Percentiles rank a stretch among this genome's conserved stretches.
phyloP scores from a whole-genome alignment of 2,888 invertebrate species.

The Gortyna flavago region DNA sequence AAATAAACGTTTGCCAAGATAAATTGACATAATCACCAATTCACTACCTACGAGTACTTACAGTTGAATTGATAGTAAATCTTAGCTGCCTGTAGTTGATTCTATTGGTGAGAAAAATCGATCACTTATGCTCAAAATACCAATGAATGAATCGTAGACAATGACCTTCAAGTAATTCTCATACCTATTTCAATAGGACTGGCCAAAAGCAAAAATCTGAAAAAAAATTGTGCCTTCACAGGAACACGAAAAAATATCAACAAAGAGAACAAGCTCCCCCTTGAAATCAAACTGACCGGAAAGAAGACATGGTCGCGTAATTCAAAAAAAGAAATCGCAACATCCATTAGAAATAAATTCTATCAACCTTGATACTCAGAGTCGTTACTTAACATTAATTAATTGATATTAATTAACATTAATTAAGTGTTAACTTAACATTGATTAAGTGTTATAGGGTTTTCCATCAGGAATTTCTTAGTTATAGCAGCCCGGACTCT shows the following conservation, averaged over 20 bases:
- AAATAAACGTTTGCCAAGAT: not conserved
- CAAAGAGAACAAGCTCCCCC: slow-evolving; percentile 3
- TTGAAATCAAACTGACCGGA: slow-evolving; percentile 53
- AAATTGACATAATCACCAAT: not conserved
- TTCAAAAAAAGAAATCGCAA: slow-evolving; percentile 19
- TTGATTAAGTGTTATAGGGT: too few species aligned
- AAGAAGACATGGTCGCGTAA: slow-evolving; percentile 35
- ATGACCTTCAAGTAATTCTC: not conserved
- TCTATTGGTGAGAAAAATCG: not conserved
- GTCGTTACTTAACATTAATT: not conserved
- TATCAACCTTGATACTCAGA: not conserved
- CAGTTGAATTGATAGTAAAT: not conserved
- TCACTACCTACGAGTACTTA: not conserved
- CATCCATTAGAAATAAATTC: slow-evolving; percentile 32
- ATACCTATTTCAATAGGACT: not conserved
- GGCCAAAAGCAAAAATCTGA: slow-evolving; percentile 11
- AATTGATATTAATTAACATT: not conserved
- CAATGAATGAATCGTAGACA: not conserved
- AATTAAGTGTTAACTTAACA: not conserved
- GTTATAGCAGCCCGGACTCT: not conserved
- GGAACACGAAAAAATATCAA: slow-evolving; percentile 23
- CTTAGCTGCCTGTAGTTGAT: not conserved
- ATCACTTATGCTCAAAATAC: not conserved
- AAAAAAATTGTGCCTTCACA: not conserved
- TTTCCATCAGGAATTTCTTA: not conserved